Evolutionary conservation across 2,797 vertebrate genomes (phyloP).

Genomic region (Caiman crocodilus): DNA sequence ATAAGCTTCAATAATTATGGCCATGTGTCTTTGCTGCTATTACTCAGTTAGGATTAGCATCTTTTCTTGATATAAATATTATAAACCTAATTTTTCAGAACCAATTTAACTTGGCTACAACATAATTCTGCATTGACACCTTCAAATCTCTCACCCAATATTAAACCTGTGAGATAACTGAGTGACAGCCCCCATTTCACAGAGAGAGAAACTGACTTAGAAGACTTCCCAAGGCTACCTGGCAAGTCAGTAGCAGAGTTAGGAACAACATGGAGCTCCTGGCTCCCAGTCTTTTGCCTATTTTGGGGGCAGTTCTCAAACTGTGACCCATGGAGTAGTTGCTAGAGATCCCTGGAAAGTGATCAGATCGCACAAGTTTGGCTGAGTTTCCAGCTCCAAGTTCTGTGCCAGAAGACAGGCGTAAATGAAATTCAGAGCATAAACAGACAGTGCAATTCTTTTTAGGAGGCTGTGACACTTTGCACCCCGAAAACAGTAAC

Average conservation of each 20-base stretch:
- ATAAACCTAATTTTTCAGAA: slow-evolving; percentile 25
- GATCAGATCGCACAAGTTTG: neutral
- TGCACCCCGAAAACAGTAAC: slow-evolving; percentile 38
- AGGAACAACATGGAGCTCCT: neutral
- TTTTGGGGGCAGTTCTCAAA: neutral
- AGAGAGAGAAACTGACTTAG: neutral
- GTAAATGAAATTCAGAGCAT: neutral
- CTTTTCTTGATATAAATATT: slow-evolving; percentile 55
- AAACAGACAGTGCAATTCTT: slow-evolving; percentile 5
- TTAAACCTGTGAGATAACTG: neutral
- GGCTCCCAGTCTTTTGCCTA: neutral
- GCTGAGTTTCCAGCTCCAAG: neutral
- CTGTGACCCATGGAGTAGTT: neutral
- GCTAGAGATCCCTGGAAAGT: neutral
- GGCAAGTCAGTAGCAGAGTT: neutral
- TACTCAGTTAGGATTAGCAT: slow-evolving; percentile 65
- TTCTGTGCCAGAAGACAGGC: neutral
- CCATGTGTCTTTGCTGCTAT: slow-evolving; percentile 54
- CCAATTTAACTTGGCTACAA: neutral
- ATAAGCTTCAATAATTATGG: slow-evolving; percentile 69
- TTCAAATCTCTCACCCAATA: neutral
- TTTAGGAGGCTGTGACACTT: slow-evolving; percentile 55
- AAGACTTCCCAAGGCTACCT: neutral
- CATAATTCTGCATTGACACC: neutral
- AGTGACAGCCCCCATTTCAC: neutral